Base-by-base conservation (phyloP, 1,140 invertebrate genomes). In the Parasteatoda tepidariorum region DNA sequence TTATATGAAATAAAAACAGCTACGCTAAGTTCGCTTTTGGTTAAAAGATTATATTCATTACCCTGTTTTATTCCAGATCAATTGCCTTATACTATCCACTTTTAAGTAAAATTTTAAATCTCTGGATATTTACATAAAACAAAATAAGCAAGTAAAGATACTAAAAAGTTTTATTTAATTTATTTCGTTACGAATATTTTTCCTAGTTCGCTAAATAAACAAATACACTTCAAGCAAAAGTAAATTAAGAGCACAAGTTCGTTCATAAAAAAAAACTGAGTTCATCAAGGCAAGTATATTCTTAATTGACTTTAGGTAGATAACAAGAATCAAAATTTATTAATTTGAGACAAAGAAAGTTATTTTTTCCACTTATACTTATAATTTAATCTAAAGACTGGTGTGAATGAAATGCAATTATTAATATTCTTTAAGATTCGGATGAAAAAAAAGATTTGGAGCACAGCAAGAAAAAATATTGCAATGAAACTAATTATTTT, bases 361-460 rank as follows among this genome's bases (percentile, higher is more conserved):
- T 48, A 34, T 78, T 66, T 78, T 78, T 78, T 66, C 30, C 22
- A n/a, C 34, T 24, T 18, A 66, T 78, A 66, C 61, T 66, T 78
- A 66, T 78, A 78, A 78, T 78, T 78, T 66, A 78, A 78, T 54
- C 31, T 66, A 78, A 22, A 48, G 15, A 61, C 34, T 31, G 34
- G 28, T 30, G 11, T 3, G 55, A 62, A 74, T 74, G 71, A 61
- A 74, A 74, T 74, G 61, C 61, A 74, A 38, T 74, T 26, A 74
- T 74, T 61, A 34, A 61, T 28, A 34, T 41, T 74, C 33, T 24
- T 59, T 26, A n/a, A n/a, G 7, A 15, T n/a, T 18, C 24, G 6
- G 2, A 6, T 13, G 22, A 15, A 7, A 48, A 57, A 34, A 48
- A 48, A 71, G 33, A 48, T 13, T 48, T 18, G 18, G 38, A 13